Evolutionary conservation across 1,140 invertebrate species (phyloP).

Genomic region (Drosophila rhopaloa): DNA sequence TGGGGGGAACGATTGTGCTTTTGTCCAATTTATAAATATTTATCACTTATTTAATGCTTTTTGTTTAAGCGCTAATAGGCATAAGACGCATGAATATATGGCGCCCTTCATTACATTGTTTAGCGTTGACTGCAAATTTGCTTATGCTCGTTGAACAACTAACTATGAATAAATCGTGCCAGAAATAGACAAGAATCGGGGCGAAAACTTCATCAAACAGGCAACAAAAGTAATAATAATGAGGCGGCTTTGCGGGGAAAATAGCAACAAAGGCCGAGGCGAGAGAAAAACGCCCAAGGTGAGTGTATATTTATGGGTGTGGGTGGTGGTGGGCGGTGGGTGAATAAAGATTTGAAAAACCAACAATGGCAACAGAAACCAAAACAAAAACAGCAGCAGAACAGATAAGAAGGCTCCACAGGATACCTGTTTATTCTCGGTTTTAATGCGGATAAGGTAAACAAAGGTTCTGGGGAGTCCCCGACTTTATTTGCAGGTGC

Average conservation of each 20-base stretch:
- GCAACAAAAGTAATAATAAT: constrained; percentile 62
- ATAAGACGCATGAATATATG: constrained; percentile 29
- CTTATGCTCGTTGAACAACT: constrained; percentile 14
- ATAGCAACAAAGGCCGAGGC: constrained; percentile 11
- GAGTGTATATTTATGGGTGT: not conserved
- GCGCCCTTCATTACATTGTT: constrained; percentile 25
- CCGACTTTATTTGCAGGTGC: not conserved
- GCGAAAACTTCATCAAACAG: constrained; percentile 64
- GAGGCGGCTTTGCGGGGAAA: constrained; percentile 5
- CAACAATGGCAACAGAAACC: constrained; percentile 39
- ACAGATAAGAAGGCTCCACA: constrained; percentile 1
- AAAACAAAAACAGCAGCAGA: constrained; percentile 18
- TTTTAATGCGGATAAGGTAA: constrained; percentile 4
- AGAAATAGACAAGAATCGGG: constrained; percentile 53
- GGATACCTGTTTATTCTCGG: constrained; percentile 11
- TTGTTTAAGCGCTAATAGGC: no score
- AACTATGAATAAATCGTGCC: constrained; percentile 62
- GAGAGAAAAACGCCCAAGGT: constrained; percentile 35
- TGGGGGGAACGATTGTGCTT: no score
- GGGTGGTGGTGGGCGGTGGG: not conserved
- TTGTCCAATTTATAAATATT: no score
- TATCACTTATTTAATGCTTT: no score
- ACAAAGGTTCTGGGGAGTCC: constrained; percentile 1
- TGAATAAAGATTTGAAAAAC: constrained; percentile 25
- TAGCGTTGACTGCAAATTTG: constrained; percentile 26